A percentile compares a stretch with the other conserved stretches of the same genome.
Conservation (phyloP, 1,140 invertebrate species). For the Orius insidiosus region DNA sequence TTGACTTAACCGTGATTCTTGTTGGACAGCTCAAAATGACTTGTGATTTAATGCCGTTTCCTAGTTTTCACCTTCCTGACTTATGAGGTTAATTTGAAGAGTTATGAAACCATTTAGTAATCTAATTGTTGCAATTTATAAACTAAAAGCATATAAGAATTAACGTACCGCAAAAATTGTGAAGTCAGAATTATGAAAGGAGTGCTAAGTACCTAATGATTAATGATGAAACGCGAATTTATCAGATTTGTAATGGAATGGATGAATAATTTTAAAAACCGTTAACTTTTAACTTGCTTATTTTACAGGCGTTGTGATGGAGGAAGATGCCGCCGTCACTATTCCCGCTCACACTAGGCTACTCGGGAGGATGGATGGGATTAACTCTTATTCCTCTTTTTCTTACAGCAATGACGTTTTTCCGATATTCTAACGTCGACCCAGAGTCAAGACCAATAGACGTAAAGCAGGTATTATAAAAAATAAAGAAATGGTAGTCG, state of each 20-base stretch:
- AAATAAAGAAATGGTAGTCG: not conserved
- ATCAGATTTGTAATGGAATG: not conserved
- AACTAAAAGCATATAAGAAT: too few species aligned
- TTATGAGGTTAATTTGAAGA: not conserved
- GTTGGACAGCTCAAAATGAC: too few species aligned
- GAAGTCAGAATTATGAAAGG: too few species aligned
- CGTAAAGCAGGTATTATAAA: slow-evolving; percentile 40
- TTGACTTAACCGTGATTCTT: too few species aligned
- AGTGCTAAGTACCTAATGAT: too few species aligned
- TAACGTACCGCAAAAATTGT: too few species aligned
- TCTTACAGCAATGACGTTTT: slow-evolving; percentile 58
- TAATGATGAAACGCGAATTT: not conserved
- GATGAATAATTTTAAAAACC: not conserved
- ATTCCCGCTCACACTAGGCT: slow-evolving; percentile 13
- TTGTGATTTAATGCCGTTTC: too few species aligned
- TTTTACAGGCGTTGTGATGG: slow-evolving; percentile 10
- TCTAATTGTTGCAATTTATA: too few species aligned
- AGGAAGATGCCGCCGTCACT: slow-evolving; percentile 18
- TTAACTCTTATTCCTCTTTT: slow-evolving; percentile 59
- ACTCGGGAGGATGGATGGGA: slow-evolving; percentile 28
- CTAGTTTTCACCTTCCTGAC: too few species aligned
- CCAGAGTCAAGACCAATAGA: slow-evolving; percentile 61
- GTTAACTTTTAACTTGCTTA: not conserved
- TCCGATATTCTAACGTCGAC: slow-evolving; percentile 61
- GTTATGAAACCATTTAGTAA: not conserved